These are phyloP conservation scores for Microtus richardsoni DNA, from an alignment of 2,113 vertebrate species.

Conservation along the genomic window DNA sequence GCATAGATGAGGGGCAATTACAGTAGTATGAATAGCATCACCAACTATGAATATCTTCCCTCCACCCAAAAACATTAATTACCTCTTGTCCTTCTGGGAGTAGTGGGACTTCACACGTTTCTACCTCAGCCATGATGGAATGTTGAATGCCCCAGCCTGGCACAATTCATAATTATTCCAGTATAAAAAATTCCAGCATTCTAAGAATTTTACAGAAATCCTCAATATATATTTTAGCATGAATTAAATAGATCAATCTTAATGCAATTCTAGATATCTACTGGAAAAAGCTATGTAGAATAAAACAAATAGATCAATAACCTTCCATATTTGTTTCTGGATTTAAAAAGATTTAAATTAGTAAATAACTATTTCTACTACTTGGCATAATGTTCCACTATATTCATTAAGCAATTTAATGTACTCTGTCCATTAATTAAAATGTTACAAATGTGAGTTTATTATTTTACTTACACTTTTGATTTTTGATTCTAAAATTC, in stretches of 20 bases:
- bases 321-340: not conserved
- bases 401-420: not conserved
- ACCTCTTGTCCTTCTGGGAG: too few relatives aligned
- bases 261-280: not conserved
- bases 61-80: not conserved
- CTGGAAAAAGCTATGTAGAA: not conserved
- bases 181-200: constrained; percentile 37
- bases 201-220: not conserved
- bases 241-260: constrained; percentile 44
- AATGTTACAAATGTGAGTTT: not conserved
- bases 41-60: not conserved
- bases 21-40: not conserved
- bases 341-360: not conserved
- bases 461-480: not conserved
- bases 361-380: not conserved
- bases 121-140: not conserved
- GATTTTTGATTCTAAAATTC: not conserved
- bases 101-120: not conserved
- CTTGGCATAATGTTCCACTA: not conserved
- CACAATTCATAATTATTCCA: not conserved
- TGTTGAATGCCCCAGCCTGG: not conserved
- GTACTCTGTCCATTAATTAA: not conserved
- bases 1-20: not conserved
- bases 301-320: not conserved
- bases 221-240: not conserved